Evolutionary conservation across 35 echinoderm and acorn worm genomes (phyloP).

Genomic region (Strongylocentrotus purpuratus): DNA sequence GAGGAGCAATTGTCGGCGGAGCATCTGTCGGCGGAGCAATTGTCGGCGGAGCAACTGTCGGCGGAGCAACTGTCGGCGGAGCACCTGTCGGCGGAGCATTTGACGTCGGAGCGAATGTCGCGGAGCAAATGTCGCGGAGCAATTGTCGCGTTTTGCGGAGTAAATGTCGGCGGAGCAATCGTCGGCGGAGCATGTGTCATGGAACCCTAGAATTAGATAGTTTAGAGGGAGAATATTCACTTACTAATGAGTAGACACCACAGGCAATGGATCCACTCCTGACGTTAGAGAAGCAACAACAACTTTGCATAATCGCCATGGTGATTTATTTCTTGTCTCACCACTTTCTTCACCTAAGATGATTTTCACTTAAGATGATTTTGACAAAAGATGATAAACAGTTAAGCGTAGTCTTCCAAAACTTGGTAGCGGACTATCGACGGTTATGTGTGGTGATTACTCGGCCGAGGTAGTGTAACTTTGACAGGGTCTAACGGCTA

Average conservation of each 20-base stretch:
- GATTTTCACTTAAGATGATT: not conserved
- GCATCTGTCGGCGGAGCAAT: too few relatives aligned
- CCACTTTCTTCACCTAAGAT: not conserved
- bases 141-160: too few relatives aligned
- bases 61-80: too few relatives aligned
- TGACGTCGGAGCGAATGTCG: too few relatives aligned
- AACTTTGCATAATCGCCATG: not conserved
- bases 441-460: not conserved
- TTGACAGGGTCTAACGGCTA: not conserved
- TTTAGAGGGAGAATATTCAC: not conserved
- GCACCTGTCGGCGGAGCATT: too few relatives aligned
- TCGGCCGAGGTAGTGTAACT: not conserved
- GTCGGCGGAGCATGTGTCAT: too few relatives aligned
- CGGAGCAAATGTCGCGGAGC: too few relatives aligned
- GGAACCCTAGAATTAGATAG: too few relatives aligned
- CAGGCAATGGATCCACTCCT: not conserved
- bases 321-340: not conserved
- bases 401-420: not conserved
- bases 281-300: not conserved
- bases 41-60: too few relatives aligned
- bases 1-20: too few relatives aligned
- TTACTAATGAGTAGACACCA: not conserved
- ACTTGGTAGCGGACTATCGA: not conserved
- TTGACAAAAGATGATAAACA: not conserved
- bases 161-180: too few relatives aligned